Evolutionary conservation across 2,797 vertebrate species (phyloP), one percentile per base, ranked within the genome.

Genomic region (Poliocrania exsul): DNA sequence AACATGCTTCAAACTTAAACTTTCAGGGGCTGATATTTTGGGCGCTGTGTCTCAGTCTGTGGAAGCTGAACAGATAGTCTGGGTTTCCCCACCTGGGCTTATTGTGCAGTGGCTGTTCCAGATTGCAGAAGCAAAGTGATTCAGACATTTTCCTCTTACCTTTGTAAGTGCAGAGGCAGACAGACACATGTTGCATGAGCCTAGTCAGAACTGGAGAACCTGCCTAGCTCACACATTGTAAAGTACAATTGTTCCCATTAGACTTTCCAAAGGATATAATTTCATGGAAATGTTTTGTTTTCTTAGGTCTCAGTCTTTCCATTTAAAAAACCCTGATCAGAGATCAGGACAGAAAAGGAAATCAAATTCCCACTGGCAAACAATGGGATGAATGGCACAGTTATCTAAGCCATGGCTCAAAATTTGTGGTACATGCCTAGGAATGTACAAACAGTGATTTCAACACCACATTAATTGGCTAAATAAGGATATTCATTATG

Each of bases 101-200:
- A 9, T 19, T 77, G 8, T 16, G 31, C 16, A 15, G 3, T 20
- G 1, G 10, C 42, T 69, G 14, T 19, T 31, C 25, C 77, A 72
- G 20, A 35, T 24, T 12, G n/a, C 57, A 61, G n/a, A 74, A 86
- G 37, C 17, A 44, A 57, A 58, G 6, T 17, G 24, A 40, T 53
- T 42, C 26, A 56, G 51, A 64, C 23, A 15, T 42, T 72, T 5
- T 40, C 42, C 40, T 73, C 21, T 28, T 13, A 38, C 26, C 18
- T 54, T 7, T 20, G 37, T 13, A 38, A 56, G 44, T 69, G 25
- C 37, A 60, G 84, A 92, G 58, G 24, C 54, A 86, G 37, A 69
- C 2, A 37, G 8, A 19, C 5, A 7, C 1, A 13, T 1, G 1
- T 29, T 24, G 5, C 18, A 15, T 0, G 0, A 57, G 10, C 37